Evolutionary conservation across 2,113 vertebrate genomes (phyloP), one percentile per base, ranked within the genome.

Genomic region (Prunella himalayana): DNA sequence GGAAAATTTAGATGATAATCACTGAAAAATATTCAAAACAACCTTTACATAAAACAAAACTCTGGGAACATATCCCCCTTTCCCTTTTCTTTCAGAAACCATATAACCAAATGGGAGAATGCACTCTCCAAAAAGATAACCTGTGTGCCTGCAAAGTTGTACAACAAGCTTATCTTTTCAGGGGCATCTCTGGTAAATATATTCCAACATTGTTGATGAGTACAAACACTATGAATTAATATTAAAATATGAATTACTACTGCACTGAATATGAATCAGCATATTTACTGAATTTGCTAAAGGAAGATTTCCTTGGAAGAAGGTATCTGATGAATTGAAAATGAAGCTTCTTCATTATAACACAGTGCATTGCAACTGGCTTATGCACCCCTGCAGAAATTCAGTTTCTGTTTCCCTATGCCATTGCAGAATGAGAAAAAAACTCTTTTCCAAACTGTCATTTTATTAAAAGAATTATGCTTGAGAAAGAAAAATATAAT

Each of bases 171-270:
- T 41, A 33, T 65, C 33, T 91, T 96, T 95, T 68, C 60, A 84
- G 65, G 17, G 53, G 7, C 37, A 82, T 41, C 47, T 93, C 76
- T 63, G 37, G 66, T 65, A 87, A 94, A 92, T 80, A 8, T 70
- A 88, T 96, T 91, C 65, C 20, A 64, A 61, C 20, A 61, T 3
- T 82, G 19, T 50, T 92, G 70, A 92, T 93, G 33, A 89, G 39
- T 72, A 70, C 27, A 84, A 82, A 84, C 41, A 65, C 11, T 64
- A 80, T 57, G 42, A 95, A 94, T 92, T 86, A 95, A 78, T 96
- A 88, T 95, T 92, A 86, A 97, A 96, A 75, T 86, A 88, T 39
- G 2, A 94, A 94, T 90, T 82, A 51, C n/a, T 93, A 24, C n/a
- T 92, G 23, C n/a, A 70, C 24, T 82, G 68, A 72, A 81, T 94